Conservation (phyloP, 2,113 vertebrate genomes). For the Hyaena hyaena region DNA sequence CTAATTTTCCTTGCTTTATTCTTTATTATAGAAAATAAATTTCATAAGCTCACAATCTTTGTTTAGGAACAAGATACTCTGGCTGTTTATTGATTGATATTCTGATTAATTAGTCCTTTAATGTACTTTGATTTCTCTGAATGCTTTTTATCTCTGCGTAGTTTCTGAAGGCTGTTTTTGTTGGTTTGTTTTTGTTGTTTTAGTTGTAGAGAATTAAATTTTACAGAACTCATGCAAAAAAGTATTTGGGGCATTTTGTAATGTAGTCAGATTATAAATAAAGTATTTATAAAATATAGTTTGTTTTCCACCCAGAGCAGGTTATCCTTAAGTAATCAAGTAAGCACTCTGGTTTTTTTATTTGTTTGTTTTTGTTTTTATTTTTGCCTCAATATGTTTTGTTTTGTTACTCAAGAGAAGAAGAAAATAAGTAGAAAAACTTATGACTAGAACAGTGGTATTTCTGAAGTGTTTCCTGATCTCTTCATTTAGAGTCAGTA, state of each 20-base stretch:
- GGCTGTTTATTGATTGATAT: neutral
- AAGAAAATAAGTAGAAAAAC: slow-evolving; percentile 44
- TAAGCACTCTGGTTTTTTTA: neutral
- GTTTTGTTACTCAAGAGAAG: slow-evolving; percentile 36
- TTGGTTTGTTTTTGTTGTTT: neutral
- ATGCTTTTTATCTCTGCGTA: neutral
- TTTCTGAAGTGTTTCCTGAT: slow-evolving; percentile 57
- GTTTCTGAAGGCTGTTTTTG: neutral
- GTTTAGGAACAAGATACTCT: slow-evolving; percentile 43
- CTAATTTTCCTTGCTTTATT: neutral
- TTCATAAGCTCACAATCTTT: slow-evolving; percentile 10
- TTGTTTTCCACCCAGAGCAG: slow-evolving; percentile 31
- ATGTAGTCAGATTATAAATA: neutral
- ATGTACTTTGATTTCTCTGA: slow-evolving; percentile 5
- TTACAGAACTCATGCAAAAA: neutral
- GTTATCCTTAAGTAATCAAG: neutral
- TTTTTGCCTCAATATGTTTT: neutral
- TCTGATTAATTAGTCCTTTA: slow-evolving; percentile 14
- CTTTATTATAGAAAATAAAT: slow-evolving; percentile 22
- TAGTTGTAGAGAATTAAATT: neutral
- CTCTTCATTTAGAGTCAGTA: slow-evolving; percentile 8
- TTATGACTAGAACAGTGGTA: neutral
- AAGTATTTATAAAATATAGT: neutral
- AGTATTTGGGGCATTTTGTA: neutral
- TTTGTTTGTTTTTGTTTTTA: neutral